Evolutionary conservation across 2,888 invertebrate genomes (phyloP), one percentile per base, ranked within the genome.

Genomic region (Branchipolynoe longqiensis): DNA sequence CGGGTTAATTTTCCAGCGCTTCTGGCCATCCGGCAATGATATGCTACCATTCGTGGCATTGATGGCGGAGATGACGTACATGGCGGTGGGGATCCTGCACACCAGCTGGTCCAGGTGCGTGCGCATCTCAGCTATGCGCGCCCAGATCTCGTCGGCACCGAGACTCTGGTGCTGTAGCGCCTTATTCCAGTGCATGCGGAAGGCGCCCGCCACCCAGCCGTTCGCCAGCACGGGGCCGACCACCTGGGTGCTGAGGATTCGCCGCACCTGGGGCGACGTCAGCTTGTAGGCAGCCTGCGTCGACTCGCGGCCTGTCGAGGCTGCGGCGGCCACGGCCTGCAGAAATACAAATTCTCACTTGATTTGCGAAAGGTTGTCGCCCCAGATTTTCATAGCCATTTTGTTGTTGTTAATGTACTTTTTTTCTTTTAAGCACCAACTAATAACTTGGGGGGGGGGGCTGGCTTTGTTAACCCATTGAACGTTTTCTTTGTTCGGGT

Each of bases 181-280:
- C 69, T 36, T 38, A 18, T 69, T 69, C 69, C 69, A 69, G 69
- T 69, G 36, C 69, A 69, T 69, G n/a, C 69, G 69, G 69, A 69
- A 69, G 6, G 69, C 69, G 3, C 36, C 1, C 36, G 38, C 69
- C 36, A 12, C n/a, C 69, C 69, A 69, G 4, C 22, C n/a, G 38
- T 69, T 69, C 12, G 33, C 38, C 38, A 69, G 3, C 36, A 38
- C 69, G 3, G 69, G 69, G 1, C 22, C 18, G 22, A 69, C 18
- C 14, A 69, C 18, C 18, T 69, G 38, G 3, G 33, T 25, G 14
- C 1, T 0, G 36, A 69, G 36, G 18, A 69, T 33, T 14, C 18
- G 33, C 14, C 69, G 69, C 12, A 69, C 69, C 38, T 33, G 36
- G 12, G 38, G 36, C 1, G 69, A 69, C 14, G 12, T 36, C 36